Conservation (phyloP, 2,888 invertebrate species). For the Leucozona laternaria region DNA sequence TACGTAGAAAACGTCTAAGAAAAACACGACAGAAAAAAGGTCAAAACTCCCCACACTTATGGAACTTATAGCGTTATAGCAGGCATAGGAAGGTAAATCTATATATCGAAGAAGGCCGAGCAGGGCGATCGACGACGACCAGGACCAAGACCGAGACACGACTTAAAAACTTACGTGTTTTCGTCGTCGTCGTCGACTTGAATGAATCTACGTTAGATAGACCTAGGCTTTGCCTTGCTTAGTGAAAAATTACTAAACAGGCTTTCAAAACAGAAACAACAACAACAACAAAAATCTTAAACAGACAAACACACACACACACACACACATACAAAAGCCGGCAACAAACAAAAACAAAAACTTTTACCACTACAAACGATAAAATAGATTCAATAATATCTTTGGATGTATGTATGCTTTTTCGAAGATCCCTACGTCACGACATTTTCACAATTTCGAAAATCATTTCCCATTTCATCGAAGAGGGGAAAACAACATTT, state of each 20-base stretch:
- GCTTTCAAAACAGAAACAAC: conserved; percentile 25
- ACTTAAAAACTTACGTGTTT: not conserved
- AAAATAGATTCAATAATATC: conserved; percentile 25
- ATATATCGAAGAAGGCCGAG: not conserved
- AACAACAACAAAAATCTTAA: conserved; percentile 8
- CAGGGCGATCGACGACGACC: not conserved
- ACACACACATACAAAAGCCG: conserved; percentile 38
- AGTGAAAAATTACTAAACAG: too few relatives aligned
- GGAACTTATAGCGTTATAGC: not conserved
- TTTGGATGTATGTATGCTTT: conserved; percentile 22
- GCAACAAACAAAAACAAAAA: conserved; percentile 46
- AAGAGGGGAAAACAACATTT: conserved; percentile 80
- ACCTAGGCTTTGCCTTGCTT: too few relatives aligned
- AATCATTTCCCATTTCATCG: conserved; percentile 43
- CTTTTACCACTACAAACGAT: conserved; percentile 13
- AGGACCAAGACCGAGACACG: not conserved
- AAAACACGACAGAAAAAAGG: conserved; percentile 43
- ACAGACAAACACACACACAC: not conserved
- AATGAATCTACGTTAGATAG: conserved; percentile 54
- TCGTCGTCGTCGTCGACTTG: conserved; percentile 36
- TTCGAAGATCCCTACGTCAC: conserved; percentile 71
- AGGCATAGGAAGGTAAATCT: not conserved
- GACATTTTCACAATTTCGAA: conserved; percentile 55
- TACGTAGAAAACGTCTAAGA: conserved; percentile 47
- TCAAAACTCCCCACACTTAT: conserved; percentile 67